Percentiles rank a stretch among this genome's conserved stretches.
Conservation (phyloP, 2,888 invertebrate species). For the Amiota communis region DNA sequence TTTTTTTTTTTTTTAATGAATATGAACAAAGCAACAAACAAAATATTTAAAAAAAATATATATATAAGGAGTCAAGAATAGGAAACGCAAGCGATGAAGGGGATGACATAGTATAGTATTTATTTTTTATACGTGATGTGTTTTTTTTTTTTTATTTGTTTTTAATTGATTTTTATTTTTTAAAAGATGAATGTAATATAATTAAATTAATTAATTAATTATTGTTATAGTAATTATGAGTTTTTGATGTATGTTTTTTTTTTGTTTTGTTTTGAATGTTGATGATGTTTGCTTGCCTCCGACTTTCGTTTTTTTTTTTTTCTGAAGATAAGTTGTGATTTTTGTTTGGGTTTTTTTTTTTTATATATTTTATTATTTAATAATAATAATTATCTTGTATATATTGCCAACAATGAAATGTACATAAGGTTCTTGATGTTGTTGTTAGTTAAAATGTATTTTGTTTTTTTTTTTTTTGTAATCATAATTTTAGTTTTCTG, state of each 20-base stretch:
- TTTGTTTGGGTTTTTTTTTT: slow-evolving; percentile 1
- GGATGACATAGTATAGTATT: too few relatives aligned
- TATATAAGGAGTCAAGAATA: too few relatives aligned
- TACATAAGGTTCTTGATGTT: slow-evolving; percentile 11
- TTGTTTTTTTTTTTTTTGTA: too few relatives aligned
- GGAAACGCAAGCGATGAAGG: too few relatives aligned
- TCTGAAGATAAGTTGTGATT: slow-evolving; percentile 30
- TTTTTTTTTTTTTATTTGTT: not conserved
- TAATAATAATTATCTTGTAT: slow-evolving; percentile 4
- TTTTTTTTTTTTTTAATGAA: slow-evolving; percentile 46
- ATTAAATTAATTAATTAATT: too few relatives aligned
- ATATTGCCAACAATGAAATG: slow-evolving; percentile 30
- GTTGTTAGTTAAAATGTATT: slow-evolving; percentile 23
- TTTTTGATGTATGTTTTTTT: slow-evolving; percentile 29
- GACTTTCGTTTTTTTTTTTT: slow-evolving; percentile 21
- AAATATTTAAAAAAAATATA: slow-evolving; percentile 55
- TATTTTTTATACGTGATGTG: too few relatives aligned
- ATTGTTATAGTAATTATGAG: slow-evolving; percentile 30
- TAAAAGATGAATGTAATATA: slow-evolving; percentile 44
- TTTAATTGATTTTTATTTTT: not conserved
- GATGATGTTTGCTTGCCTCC: slow-evolving; percentile 32
- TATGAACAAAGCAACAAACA: slow-evolving; percentile 50
- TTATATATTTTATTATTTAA: slow-evolving; percentile 20
- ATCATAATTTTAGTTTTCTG: slow-evolving; percentile 7
- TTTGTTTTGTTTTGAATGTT: too few relatives aligned